phyloP scores from a whole-genome alignment of 2,113 vertebrate species.

The crab-eating macaque (Macaca fascicularis) region T2T-MFA8v1.1 NC_088394.1:30266501-30267000 shows the following conservation, averaged over 20 bases:
- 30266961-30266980: slow-evolving; percentile 86
- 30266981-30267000: slow-evolving; percentile 77
- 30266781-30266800: neutral
- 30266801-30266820: neutral
- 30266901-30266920: slow-evolving; percentile 85
- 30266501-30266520: neutral
- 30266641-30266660: slow-evolving; percentile 10
- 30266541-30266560: slow-evolving; percentile 70
- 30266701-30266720: slow-evolving; percentile 66
- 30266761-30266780: neutral
- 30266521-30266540: neutral
- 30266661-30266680: neutral
- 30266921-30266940: slow-evolving; percentile 86
- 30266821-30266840: neutral
- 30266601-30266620: neutral
- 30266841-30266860: neutral
- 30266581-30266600: slow-evolving; percentile 61
- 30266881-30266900: slow-evolving; percentile 78
- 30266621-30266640: neutral
- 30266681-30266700: slow-evolving; percentile 65
- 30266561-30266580: slow-evolving; percentile 60
- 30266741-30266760: neutral
- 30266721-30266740: neutral
- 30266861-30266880: slow-evolving; percentile 14
- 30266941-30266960: slow-evolving; percentile 85